These are phyloP conservation scores for Venturia canescens DNA, from an alignment of 1,140 invertebrate species.

Conservation along the genomic window DNA sequence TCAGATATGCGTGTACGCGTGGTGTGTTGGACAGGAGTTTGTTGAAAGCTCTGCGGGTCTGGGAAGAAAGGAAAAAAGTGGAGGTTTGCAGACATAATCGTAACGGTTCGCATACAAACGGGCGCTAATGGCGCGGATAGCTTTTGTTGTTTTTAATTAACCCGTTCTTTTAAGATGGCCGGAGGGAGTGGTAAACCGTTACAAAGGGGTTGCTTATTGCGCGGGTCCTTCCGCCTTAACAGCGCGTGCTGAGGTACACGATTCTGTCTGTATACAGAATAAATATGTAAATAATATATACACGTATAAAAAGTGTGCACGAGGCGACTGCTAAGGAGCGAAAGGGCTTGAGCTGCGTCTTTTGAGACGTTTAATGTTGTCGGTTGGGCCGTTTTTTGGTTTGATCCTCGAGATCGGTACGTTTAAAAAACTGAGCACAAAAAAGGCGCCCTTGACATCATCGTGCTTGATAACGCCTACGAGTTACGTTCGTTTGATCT, in stretches of 20 bases:
- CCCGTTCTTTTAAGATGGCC: conserved; percentile 76
- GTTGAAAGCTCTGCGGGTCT: neutral
- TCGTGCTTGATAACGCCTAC: neutral
- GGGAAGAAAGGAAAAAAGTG: neutral
- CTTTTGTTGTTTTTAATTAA: conserved; percentile 79
- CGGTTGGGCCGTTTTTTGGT: neutral
- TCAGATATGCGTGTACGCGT: neutral
- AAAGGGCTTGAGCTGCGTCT: conserved; percentile 6
- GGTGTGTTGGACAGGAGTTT: neutral
- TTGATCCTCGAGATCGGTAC: neutral
- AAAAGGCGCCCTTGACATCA: neutral
- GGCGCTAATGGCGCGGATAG: conserved; percentile 75
- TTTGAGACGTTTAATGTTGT: neutral
- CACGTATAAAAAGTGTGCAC: neutral
- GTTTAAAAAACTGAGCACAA: neutral
- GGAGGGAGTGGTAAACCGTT: conserved; percentile 67
- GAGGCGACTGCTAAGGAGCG: neutral
- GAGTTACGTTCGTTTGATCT: neutral
- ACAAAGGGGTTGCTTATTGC: conserved; percentile 54
- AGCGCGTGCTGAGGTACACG: neutral
- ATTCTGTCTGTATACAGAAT: neutral
- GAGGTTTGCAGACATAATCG: conserved; percentile 65
- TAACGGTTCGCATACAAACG: conserved; percentile 76
- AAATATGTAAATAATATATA: neutral
- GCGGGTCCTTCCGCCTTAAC: conserved; percentile 49